These are phyloP conservation scores for Toxotes jaculatrix DNA, from an alignment of 2,113 vertebrate genomes.

Conservation along the genomic window DNA sequence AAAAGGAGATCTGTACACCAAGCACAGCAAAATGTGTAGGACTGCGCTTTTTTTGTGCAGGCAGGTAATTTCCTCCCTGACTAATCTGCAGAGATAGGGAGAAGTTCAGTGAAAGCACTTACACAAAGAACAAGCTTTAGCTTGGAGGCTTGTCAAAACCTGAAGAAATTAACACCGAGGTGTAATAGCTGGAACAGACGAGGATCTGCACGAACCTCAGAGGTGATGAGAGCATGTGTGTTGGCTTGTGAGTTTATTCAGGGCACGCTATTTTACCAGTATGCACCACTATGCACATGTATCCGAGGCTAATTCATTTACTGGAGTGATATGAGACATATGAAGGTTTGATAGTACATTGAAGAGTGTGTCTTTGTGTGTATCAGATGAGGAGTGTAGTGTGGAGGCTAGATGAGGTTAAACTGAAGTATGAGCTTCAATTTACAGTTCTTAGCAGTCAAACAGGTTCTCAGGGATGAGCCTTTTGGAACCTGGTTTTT, in stretches of 20 bases:
- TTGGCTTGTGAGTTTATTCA: conserved; percentile 16
- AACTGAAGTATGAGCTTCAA: background rate
- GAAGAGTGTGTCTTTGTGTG: background rate
- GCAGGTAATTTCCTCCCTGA: conserved; percentile 83
- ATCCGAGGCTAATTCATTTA: conserved; percentile 33
- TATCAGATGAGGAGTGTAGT: background rate
- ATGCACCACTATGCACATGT: conserved; percentile 10
- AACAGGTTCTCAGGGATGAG: no score
- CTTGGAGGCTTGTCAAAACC: conserved; percentile 69
- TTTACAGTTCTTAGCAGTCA: background rate
- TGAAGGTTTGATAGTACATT: background rate
- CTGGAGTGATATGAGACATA: background rate
- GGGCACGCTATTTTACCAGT: background rate
- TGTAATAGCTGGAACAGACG: conserved; percentile 70
- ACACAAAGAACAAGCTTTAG: conserved; percentile 71
- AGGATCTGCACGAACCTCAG: conserved; percentile 47
- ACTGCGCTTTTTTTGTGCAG: conserved; percentile 71
- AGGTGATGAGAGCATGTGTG: conserved; percentile 32
- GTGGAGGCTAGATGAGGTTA: conserved; percentile 26
- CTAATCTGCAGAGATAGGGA: conserved; percentile 82
- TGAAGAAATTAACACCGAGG: conserved; percentile 75
- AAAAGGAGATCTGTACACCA: conserved; percentile 79
- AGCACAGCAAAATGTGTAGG: conserved; percentile 77
- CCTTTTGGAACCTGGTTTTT: no score
- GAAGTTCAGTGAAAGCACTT: conserved; percentile 80